These are phyloP conservation scores for Calvadosia cruxmelitensis DNA, from an alignment of 30 jellyfish, hydroid and myxozoan genomes.

Conservation along the genomic window DNA sequence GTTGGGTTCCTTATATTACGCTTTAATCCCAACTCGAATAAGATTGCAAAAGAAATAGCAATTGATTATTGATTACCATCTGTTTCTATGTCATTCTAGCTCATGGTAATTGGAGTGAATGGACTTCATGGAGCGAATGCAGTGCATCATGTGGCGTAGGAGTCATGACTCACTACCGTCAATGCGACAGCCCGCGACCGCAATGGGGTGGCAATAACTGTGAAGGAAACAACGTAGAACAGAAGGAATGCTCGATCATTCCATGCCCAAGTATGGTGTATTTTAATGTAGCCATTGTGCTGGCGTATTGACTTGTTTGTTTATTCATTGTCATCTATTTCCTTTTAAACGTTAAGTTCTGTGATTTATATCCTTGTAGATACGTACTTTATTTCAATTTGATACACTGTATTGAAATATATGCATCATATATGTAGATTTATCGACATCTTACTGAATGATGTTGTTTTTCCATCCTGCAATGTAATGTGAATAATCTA, in stretches of 20 bases:
- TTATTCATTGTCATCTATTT: no score
- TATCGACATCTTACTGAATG: background rate
- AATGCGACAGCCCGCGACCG: background rate
- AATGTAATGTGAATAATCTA: no score
- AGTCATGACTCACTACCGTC: background rate
- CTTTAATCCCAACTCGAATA: no score
- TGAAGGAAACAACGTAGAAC: background rate
- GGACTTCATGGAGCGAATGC: background rate
- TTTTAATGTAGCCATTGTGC: no score
- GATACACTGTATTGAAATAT: background rate
- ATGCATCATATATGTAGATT: background rate
- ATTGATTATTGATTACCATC: no score
- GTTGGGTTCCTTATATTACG: no score
- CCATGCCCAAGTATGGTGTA: background rate
- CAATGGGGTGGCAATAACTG: background rate
- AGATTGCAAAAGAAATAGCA: no score
- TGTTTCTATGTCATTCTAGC: no score
- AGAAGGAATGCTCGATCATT: background rate
- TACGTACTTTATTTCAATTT: background rate
- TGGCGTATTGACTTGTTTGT: no score
- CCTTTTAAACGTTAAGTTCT: no score
- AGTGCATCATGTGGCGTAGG: background rate
- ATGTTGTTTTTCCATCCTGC: background rate
- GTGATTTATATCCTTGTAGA: background rate
- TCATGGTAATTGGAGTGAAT: conserved; percentile 1